A percentile compares a stretch with the other conserved stretches of the same genome.
Evolutionary conservation across 2,797 vertebrate species (phyloP).

Genomic region (Enteromius viviparus): DNA sequence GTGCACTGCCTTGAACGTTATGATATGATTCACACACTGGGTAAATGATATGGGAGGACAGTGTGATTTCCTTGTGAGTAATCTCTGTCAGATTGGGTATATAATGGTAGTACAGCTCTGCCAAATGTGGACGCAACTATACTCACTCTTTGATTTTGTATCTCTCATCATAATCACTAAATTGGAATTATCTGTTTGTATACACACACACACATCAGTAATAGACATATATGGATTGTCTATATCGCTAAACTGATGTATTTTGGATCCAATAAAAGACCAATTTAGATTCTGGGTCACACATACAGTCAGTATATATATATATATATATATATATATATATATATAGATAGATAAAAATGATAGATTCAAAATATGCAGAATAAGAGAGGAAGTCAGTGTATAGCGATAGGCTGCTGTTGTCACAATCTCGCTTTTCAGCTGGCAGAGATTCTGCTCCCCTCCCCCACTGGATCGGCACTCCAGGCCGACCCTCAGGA

Average conservation of each 20-base stretch:
- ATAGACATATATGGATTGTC: not conserved
- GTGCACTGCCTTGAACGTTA: not conserved
- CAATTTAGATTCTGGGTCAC: not conserved
- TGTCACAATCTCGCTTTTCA: too few relatives aligned
- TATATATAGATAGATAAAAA: not conserved
- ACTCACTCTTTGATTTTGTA: not conserved
- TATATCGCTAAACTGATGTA: not conserved
- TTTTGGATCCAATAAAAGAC: not conserved
- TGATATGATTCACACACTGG: conserved; percentile 9
- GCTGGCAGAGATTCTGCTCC: too few relatives aligned
- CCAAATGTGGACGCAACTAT: conserved; percentile 57
- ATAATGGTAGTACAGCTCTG: conserved; percentile 66
- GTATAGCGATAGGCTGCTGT: too few relatives aligned
- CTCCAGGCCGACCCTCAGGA: too few relatives aligned
- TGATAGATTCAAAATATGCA: not conserved
- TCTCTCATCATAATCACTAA: not conserved
- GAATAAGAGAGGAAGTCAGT: not conserved
- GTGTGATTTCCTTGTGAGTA: conserved; percentile 66
- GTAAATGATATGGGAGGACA: conserved; percentile 54
- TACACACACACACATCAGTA: not conserved
- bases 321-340: too few relatives aligned
- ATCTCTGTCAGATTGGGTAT: conserved; percentile 65
- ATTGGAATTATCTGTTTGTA: not conserved
- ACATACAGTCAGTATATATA: too few relatives aligned
- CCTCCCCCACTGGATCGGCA: too few relatives aligned